Conservation (phyloP, 2,797 vertebrate genomes). For the Perodicticus potto region DNA sequence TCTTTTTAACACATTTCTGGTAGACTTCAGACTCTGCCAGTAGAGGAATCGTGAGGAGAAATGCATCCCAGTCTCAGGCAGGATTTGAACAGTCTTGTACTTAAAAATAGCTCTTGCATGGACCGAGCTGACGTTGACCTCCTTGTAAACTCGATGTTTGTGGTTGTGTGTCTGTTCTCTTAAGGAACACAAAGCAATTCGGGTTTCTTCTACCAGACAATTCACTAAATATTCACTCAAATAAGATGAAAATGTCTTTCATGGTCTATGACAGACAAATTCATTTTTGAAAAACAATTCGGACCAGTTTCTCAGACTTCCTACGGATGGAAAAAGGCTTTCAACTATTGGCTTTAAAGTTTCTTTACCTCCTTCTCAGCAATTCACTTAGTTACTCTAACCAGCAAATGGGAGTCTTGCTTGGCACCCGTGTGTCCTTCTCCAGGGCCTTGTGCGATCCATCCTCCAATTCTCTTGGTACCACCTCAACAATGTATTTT, state of each 20-base stretch:
- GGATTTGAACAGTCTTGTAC: not conserved
- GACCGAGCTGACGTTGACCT: not conserved
- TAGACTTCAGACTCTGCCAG: not conserved
- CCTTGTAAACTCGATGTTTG: not conserved
- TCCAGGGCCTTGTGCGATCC: not conserved
- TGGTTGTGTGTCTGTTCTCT: not conserved
- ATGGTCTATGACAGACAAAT: not conserved
- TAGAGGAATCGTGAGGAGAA: not conserved
- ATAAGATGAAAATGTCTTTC: not conserved
- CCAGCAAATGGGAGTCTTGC: not conserved
- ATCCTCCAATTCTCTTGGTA: not conserved
- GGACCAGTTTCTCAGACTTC: not conserved
- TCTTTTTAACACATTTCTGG: not conserved
- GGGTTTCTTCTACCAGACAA: not conserved
- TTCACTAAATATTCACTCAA: slow-evolving; percentile 10
- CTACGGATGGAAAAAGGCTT: not conserved
- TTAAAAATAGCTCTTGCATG: not conserved
- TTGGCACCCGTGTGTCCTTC: not conserved
- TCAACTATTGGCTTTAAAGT: not conserved
- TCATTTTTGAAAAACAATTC: not conserved
- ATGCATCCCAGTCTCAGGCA: not conserved
- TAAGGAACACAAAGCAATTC: slow-evolving; percentile 15
- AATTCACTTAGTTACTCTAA: not conserved
- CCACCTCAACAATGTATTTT: not conserved
- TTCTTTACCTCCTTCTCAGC: not conserved